Conservation (phyloP, 2,797 vertebrate species). For the Danio choprae region DNA sequence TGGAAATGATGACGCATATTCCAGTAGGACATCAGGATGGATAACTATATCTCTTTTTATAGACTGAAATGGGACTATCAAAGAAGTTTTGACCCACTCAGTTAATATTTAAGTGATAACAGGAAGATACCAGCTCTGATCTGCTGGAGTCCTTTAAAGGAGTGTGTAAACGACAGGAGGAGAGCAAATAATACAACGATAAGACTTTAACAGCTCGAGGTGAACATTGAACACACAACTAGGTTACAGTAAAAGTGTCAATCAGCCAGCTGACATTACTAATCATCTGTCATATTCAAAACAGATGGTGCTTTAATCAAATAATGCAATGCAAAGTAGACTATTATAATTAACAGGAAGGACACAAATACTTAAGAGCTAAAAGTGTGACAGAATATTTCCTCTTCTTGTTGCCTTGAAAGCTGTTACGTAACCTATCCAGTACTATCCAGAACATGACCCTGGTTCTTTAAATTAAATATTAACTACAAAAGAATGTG, state of each 20-base stretch:
- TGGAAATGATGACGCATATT: conserved; percentile 69
- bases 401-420: conserved; percentile 35
- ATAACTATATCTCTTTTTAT: conserved; percentile 25
- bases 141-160: neutral
- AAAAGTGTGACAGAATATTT: conserved; percentile 3
- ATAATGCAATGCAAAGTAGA: conserved; percentile 26
- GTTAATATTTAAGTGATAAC: conserved; percentile 10
- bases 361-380: neutral
- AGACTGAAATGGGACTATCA: neutral
- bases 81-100: neutral
- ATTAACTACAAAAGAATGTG: conserved; percentile 73
- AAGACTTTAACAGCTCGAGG: conserved; percentile 28
- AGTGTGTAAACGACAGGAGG: conserved; percentile 1
- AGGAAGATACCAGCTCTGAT: neutral
- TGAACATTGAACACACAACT: conserved; percentile 13
- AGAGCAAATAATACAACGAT: conserved; percentile 25
- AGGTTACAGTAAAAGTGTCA: conserved; percentile 14
- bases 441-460: conserved; percentile 72
- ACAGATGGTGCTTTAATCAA: conserved; percentile 15
- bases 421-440: conserved; percentile 63
- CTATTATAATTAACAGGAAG: conserved; percentile 14
- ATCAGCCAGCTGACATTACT: neutral
- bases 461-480: conserved; percentile 77
- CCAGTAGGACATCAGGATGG: conserved; percentile 61
- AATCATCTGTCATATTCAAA: conserved; percentile 37